Base-by-base conservation (phyloP, 2,888 invertebrate genomes). In the Drosophila lutescens region DNA sequence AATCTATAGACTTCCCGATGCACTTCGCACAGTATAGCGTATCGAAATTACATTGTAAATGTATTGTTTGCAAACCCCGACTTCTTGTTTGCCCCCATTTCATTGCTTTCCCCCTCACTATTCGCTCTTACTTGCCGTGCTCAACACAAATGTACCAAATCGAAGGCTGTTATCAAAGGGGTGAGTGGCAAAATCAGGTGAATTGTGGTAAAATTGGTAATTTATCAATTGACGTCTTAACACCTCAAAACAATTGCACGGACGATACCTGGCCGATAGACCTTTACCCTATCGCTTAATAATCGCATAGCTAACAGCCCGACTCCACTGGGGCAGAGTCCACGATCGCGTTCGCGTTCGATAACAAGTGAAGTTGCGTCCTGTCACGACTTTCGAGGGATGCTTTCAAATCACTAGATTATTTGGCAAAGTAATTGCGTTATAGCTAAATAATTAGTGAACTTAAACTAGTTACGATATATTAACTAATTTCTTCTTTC, bases 241-340 rank as follows among this genome's bases (percentile, higher is more conserved):
- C 23, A 56, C 47, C 56, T 56, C 49, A 47, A 34, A 56, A 32
- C 12, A 56, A 56, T 23, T 44, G 41, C 40, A 12, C 26, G 36
- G 56, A 57, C 56, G 56, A 57, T 57, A 49, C 36, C 15, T 36
- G 47, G 8, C 23, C 56, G 56, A 57, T 57, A 57, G 56, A 57
- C 56, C 56, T 57, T 57, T 57, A 57, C 23, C 56, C 56, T 57
- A 57, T 57, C 56, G 56, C 9, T 15, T 9, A 15, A 6, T 36
- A 36, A 9, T 15, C 9, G 23, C 13, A 1, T 17, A 2, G 4
- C 1, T 30, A 15, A 47, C 2, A 30, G 5, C 30, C 30, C 30
- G 47, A 15, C 15, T 32, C 30, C 30, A 47, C 47, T 17, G 4
- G n/a, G 30, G 5, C 17, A 7, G 3, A 12, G 12, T 30, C n/a